Conservation (phyloP, 2,113 vertebrate genomes). For the Microcebus griseorufus region DNA sequence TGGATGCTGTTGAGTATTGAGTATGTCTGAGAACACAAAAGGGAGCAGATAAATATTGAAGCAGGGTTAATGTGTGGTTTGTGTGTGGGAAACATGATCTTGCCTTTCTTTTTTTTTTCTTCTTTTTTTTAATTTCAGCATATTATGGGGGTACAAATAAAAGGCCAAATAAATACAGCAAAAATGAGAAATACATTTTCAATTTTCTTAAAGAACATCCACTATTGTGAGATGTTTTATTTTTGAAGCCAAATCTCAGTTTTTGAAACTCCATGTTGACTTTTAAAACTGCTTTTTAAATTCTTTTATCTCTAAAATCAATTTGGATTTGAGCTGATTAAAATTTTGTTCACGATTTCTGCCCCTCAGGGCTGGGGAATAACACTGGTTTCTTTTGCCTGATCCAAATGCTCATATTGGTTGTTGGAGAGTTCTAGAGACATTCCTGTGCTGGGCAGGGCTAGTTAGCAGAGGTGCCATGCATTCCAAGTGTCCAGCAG, state of each 20-base stretch:
- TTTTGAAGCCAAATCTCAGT: constrained; percentile 29
- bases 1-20: not conserved
- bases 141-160: not conserved
- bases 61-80: not conserved
- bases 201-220: not conserved
- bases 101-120: not conserved
- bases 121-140: too few relatives aligned
- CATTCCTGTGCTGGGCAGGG: constrained; percentile 55
- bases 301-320: constrained; percentile 13
- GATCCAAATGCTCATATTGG: not conserved
- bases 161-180: not conserved
- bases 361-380: not conserved
- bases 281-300: constrained; percentile 41
- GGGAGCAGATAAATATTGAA: not conserved
- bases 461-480: not conserved
- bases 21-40: not conserved
- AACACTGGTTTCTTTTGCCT: not conserved
- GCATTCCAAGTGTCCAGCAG: not conserved
- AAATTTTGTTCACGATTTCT: not conserved
- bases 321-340: not conserved
- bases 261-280: not conserved
- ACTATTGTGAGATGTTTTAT: not conserved
- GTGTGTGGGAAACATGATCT: not conserved
- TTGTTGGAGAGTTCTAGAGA: not conserved
- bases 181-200: not conserved